phyloP scores from a whole-genome alignment of 2,888 invertebrate genomes.

The Palloptera scutellata region DNA sequence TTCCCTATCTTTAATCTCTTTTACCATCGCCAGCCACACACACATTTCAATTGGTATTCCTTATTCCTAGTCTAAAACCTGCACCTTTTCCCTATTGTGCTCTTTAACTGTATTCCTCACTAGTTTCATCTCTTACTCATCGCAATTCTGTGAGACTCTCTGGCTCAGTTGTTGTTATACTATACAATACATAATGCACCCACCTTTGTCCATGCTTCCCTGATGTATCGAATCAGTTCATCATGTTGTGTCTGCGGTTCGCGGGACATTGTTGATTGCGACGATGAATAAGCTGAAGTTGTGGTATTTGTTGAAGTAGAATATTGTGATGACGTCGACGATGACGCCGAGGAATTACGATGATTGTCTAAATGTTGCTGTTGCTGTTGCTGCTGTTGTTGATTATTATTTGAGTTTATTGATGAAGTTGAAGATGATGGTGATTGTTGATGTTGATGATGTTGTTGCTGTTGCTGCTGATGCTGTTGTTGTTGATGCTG shows the following conservation, averaged over 20 bases:
- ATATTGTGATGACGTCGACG: conserved; percentile 43
- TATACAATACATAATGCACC: conserved; percentile 35
- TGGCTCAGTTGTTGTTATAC: not conserved
- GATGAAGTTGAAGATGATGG: conserved; percentile 43
- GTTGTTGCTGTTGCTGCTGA: conserved; percentile 45
- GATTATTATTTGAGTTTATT: conserved; percentile 49
- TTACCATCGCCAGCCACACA: too few species aligned
- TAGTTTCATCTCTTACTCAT: too few species aligned
- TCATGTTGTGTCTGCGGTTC: conserved; percentile 69
- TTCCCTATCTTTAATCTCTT: too few species aligned
- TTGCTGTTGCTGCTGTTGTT: conserved; percentile 37
- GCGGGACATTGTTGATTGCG: conserved; percentile 45
- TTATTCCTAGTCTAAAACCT: too few species aligned
- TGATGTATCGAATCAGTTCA: conserved; percentile 81
- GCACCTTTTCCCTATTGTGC: too few species aligned
- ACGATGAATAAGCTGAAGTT: conserved; percentile 42
- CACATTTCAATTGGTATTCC: too few species aligned
- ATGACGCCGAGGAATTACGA: conserved; percentile 43
- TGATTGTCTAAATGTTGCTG: conserved; percentile 45
- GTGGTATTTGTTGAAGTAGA: conserved; percentile 45
- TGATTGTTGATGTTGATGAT: conserved; percentile 40
- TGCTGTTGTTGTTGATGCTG: conserved; percentile 38
- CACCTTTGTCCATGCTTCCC: conserved; percentile 79
- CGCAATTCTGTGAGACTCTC: too few species aligned
- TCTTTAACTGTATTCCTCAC: too few species aligned